Evolutionary conservation across 2,888 invertebrate genomes (phyloP).

Genomic region (Ormyrus nitidulus): DNA sequence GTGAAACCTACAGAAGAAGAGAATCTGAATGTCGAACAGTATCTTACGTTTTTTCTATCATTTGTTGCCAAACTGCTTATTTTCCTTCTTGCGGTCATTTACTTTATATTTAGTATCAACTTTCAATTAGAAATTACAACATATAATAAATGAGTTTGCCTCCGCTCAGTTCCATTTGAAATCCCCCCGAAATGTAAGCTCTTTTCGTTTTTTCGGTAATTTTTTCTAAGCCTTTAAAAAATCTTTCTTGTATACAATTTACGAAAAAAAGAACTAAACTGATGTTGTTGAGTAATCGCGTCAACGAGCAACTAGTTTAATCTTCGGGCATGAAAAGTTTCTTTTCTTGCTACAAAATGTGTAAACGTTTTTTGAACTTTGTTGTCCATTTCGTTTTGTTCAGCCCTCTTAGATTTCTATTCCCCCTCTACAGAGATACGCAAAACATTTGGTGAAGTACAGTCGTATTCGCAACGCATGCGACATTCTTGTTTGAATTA

Average conservation of each 20-base stretch:
- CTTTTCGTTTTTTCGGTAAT: slow-evolving; percentile 30
- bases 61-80: slow-evolving; percentile 64
- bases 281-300: slow-evolving; percentile 46
- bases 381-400: slow-evolving; percentile 16
- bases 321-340: slow-evolving; percentile 39
- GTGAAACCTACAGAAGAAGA: slow-evolving; percentile 94
- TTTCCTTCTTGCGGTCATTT: slow-evolving; percentile 62
- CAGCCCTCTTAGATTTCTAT: slow-evolving; percentile 20
- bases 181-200: slow-evolving; percentile 49
- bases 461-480: neutral
- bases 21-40: slow-evolving; percentile 76
- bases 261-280: slow-evolving; percentile 45
- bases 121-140: slow-evolving; percentile 50
- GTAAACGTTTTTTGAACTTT: slow-evolving; percentile 25
- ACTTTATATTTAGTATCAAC: slow-evolving; percentile 48
- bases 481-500: slow-evolving; percentile 28
- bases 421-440: slow-evolving; percentile 33
- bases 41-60: slow-evolving; percentile 65
- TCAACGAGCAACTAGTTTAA: slow-evolving; percentile 53
- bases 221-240: slow-evolving; percentile 33
- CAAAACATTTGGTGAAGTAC: slow-evolving; percentile 34
- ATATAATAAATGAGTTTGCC: slow-evolving; percentile 66
- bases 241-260: slow-evolving; percentile 42
- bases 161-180: slow-evolving; percentile 59
- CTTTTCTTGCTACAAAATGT: slow-evolving; percentile 19